phyloP scores from a whole-genome alignment of 2,888 invertebrate genomes.

The Ophonus ardosiacus region DNA sequence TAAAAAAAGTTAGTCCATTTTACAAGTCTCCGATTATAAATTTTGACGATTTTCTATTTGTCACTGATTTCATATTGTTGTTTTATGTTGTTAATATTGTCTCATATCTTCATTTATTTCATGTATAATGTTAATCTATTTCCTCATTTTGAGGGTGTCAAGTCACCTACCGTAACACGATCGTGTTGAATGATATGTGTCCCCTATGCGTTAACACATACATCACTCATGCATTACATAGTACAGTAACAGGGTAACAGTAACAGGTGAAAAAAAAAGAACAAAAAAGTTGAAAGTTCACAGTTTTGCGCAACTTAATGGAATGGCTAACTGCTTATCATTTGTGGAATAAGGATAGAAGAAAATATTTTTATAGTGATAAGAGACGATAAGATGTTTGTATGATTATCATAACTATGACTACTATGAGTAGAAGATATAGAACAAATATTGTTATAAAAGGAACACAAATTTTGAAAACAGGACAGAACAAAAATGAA shows the following conservation, averaged over 20 bases:
- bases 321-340: not conserved
- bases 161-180: constrained; percentile 7
- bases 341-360: constrained; percentile 1
- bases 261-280: constrained; percentile 16
- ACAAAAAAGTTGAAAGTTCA: constrained; percentile 11
- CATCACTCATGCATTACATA: constrained; percentile 26
- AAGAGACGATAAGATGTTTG: constrained; percentile 25
- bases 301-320: constrained; percentile 8
- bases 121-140: constrained; percentile 8
- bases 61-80: not conserved
- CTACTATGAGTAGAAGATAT: not conserved
- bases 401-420: not conserved
- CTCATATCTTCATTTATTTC: not conserved
- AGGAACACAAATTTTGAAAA: not conserved
- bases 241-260: constrained; percentile 4
- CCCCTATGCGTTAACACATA: constrained; percentile 11
- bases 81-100: not conserved
- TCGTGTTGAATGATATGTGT: constrained; percentile 39
- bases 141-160: constrained; percentile 20
- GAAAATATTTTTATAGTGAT: constrained; percentile 38
- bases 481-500: no score
- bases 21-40: no score
- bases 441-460: not conserved
- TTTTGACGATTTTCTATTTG: not conserved
- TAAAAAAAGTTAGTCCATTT: no score